A percentile compares a stretch with the other conserved stretches of the same genome.
Conservation (phyloP, 1,140 invertebrate genomes). For the Anthonomus grandis region DNA sequence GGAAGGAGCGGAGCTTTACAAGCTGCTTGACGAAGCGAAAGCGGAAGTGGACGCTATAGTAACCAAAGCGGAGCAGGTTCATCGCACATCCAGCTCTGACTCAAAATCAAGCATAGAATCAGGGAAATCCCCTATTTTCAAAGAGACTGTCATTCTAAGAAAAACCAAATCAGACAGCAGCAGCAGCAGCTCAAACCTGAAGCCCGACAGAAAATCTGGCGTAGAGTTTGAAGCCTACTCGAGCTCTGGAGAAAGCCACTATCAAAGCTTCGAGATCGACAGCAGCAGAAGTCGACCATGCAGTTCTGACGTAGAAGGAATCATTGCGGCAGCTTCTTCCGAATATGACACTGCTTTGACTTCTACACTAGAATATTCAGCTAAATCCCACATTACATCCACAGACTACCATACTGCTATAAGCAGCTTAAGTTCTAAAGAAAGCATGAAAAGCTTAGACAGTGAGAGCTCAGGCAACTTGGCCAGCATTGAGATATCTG, state of each 20-base stretch:
- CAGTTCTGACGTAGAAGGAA: slow-evolving; percentile 82
- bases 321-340: slow-evolving; percentile 65
- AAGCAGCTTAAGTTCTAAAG: slow-evolving; percentile 78
- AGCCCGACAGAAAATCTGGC: slow-evolving; percentile 59
- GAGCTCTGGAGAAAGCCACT: slow-evolving; percentile 85
- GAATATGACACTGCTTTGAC: slow-evolving; percentile 87
- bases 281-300: slow-evolving; percentile 71
- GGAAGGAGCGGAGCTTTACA: slow-evolving; percentile 1
- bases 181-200: slow-evolving; percentile 56
- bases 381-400: slow-evolving; percentile 64
- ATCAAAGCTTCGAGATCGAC: slow-evolving; percentile 81
- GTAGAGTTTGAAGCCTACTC: slow-evolving; percentile 73
- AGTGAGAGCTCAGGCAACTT: slow-evolving; percentile 85
- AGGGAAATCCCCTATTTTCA: slow-evolving; percentile 37
- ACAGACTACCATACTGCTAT: slow-evolving; percentile 82
- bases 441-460: slow-evolving; percentile 85
- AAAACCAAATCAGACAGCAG: slow-evolving; percentile 44
- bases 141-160: slow-evolving; percentile 43
- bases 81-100: slow-evolving; percentile 43
- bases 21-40: slow-evolving; percentile 5
- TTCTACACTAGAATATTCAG: slow-evolving; percentile 69
- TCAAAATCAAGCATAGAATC: slow-evolving; percentile 48
- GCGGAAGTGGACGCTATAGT: background rate
- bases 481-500: slow-evolving; percentile 83
- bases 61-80: slow-evolving; percentile 8